These are phyloP conservation scores for Cordylochernes scorpioides DNA, from an alignment of 2,888 invertebrate genomes.

Conservation along the genomic window DNA sequence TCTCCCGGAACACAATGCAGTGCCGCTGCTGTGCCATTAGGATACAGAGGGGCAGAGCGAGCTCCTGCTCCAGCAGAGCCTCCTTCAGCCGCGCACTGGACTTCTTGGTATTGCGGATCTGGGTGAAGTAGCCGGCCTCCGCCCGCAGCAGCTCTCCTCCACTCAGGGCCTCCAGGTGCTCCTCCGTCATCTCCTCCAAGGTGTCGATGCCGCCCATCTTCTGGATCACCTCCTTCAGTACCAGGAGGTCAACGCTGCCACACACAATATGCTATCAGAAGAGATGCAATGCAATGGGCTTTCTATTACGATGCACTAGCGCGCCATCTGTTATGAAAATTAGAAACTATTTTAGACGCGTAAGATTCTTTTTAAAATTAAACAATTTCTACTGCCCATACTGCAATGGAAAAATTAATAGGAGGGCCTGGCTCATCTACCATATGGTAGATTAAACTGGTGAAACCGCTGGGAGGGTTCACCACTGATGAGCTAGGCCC, in stretches of 20 bases:
- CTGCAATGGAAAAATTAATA: too few species aligned
- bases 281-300: too few species aligned
- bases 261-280: too few species aligned
- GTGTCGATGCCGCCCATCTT: slow-evolving; percentile 99
- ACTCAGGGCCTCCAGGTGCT: slow-evolving; percentile 84
- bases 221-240: slow-evolving; percentile 86
- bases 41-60: slow-evolving; percentile 73
- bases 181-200: slow-evolving; percentile 77
- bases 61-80: slow-evolving; percentile 67
- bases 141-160: slow-evolving; percentile 83
- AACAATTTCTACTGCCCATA: too few species aligned
- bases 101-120: slow-evolving; percentile 83
- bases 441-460: too few species aligned
- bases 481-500: too few species aligned
- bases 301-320: too few species aligned
- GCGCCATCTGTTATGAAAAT: too few species aligned
- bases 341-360: too few species aligned
- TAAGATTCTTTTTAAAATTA: too few species aligned
- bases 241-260: slow-evolving; percentile 46
- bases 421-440: too few species aligned
- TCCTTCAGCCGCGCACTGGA: slow-evolving; percentile 83
- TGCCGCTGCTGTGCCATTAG: slow-evolving; percentile 89
- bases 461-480: too few species aligned
- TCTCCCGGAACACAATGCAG: slow-evolving; percentile 64
- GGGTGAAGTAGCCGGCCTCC: slow-evolving; percentile 89